Base-by-base conservation (phyloP, 2,113 vertebrate genomes). In the Cnemophilus loriae region DNA sequence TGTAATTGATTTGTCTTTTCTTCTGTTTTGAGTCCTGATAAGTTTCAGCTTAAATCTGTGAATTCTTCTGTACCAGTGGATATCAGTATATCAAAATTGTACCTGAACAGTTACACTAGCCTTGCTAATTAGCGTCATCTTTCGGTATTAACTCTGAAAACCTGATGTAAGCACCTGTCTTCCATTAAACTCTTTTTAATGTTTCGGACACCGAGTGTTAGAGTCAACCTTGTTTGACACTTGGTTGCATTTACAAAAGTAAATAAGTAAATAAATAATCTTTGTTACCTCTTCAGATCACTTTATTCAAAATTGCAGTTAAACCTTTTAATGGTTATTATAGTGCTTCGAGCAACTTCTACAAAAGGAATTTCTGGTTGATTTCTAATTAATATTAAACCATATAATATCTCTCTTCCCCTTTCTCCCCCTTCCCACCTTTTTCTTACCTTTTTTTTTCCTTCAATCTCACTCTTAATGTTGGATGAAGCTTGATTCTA, bases 401-500 rank as follows among this genome's bases (percentile, higher is more conserved):
- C 2, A 50, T 12, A 39, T 44, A 8, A 16, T 55, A 55, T 4
- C 2, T 63, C 9, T 8, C 5, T 44, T 20, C n/a, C n/a, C n/a
- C n/a, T 16, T 8, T 6, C 1, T 6, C 2, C 2, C 5, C 7
- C 4, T n/a, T n/a, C 3, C 2, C 9, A 13, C 23, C 8, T 23
- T 76, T 84, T 76, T 21, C 9, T 30, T 42, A 18, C 11, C 3
- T 32, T 32, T 61, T 13, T 41, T 27, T 56, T 8, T 13, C 4
- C 7, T 21, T 16, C 15, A 16, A 0, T 46, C 13, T 35, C 11
- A 8, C 13, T 75, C n/a, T 41, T 89, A 37, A 65, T 39, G 3
- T 35, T 79, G 46, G 8, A 30, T 71, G 19, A 93, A 91, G 4
- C n/a, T 89, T 53, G 6, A 57, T 70, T 81, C 24, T 39, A 15